phyloP scores from a whole-genome alignment of 2,113 vertebrate species.

The Sander lucioperca region DNA sequence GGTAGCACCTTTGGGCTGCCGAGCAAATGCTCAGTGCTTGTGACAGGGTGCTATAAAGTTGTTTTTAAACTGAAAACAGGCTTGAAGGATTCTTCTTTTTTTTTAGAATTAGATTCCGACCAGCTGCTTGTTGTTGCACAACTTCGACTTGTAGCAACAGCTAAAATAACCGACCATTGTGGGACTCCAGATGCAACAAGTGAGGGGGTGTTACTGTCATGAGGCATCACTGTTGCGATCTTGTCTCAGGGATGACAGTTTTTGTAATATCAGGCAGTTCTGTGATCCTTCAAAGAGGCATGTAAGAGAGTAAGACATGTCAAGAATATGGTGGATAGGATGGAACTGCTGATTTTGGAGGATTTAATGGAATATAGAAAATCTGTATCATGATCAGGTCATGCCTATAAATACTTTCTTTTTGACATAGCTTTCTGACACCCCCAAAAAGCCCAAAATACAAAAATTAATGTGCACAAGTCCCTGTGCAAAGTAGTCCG shows the following conservation, averaged over 20 bases:
- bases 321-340: neutral
- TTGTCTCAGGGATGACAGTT: neutral
- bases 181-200: constrained; percentile 16
- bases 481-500: constrained; percentile 18
- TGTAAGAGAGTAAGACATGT: neutral
- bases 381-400: neutral
- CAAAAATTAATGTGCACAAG: constrained; percentile 18
- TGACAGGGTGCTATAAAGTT: neutral
- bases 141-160: neutral
- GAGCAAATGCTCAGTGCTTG: neutral
- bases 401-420: neutral
- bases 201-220: constrained; percentile 22
- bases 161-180: constrained; percentile 4
- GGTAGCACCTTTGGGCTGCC: neutral
- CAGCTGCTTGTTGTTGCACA: constrained; percentile 10
- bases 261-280: constrained; percentile 30
- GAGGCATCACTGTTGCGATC: constrained; percentile 1
- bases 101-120: constrained; percentile 5
- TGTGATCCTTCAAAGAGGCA: neutral
- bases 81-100: no score
- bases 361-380: neutral
- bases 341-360: neutral
- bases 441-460: constrained; percentile 7
- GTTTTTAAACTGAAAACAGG: neutral
- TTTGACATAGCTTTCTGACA: neutral